Evolutionary conservation across 2,797 vertebrate species (phyloP).

Genomic region (Anableps anableps): DNA sequence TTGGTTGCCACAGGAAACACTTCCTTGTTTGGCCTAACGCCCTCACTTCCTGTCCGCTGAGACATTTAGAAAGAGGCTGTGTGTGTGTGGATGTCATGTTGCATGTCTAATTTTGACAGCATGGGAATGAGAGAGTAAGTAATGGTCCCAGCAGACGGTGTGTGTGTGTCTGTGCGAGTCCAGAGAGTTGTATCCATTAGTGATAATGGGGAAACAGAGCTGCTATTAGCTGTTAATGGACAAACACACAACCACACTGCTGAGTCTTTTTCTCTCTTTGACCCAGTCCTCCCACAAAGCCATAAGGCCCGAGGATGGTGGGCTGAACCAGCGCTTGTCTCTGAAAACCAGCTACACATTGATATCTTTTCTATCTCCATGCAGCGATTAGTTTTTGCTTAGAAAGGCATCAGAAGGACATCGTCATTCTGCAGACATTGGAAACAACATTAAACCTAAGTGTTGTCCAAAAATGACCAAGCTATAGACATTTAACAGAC

Average conservation of each 20-base stretch:
- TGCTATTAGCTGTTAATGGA: conserved; percentile 79
- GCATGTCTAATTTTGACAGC: conserved; percentile 76
- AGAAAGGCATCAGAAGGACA: background rate
- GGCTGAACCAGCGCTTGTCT: background rate
- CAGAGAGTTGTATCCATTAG: conserved; percentile 76
- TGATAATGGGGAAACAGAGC: conserved; percentile 75
- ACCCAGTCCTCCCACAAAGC: conserved; percentile 3
- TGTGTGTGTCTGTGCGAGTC: conserved; percentile 50
- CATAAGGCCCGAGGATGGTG: background rate
- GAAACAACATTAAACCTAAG: background rate
- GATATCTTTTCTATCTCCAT: background rate
- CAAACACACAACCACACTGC: conserved; percentile 65
- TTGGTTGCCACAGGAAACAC: conserved; percentile 70
- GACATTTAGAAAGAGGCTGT: conserved; percentile 58
- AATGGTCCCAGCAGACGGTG: conserved; percentile 68
- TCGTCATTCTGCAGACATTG: background rate
- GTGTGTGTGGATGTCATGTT: conserved; percentile 61
- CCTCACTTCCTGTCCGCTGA: conserved; percentile 71
- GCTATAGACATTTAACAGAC: no score
- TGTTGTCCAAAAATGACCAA: background rate
- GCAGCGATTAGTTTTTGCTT: background rate
- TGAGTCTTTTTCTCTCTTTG: conserved; percentile 16
- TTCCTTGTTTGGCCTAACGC: conserved; percentile 72
- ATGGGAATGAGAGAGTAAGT: conserved; percentile 77
- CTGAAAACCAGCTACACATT: background rate